Evolutionary conservation across 2,888 invertebrate genomes (phyloP).

Genomic region (Parapristionchus giblindavisi): DNA sequence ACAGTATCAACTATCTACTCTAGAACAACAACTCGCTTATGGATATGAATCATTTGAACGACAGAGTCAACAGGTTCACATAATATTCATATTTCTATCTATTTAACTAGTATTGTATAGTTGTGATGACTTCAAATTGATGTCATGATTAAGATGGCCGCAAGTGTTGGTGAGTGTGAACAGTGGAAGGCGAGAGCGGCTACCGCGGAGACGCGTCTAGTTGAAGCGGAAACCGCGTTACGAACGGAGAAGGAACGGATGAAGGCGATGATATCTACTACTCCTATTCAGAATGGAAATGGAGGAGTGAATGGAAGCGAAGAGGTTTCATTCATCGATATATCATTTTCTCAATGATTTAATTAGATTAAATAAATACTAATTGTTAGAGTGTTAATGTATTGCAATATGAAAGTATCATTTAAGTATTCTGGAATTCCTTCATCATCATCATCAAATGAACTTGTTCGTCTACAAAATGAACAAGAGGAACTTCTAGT

Average conservation of each 20-base stretch:
- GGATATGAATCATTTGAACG: conserved; percentile 68
- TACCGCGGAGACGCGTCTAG: conserved; percentile 36
- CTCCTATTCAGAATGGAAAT: background rate
- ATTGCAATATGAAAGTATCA: too few relatives aligned
- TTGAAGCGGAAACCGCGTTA: conserved; percentile 35
- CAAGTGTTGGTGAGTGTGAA: background rate
- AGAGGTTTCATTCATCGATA: background rate
- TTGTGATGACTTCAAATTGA: background rate
- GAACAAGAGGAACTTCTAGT: conserved; percentile 93
- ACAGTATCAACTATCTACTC: conserved; percentile 54
- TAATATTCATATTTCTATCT: background rate
- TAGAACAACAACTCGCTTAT: conserved; percentile 64
- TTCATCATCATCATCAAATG: background rate
- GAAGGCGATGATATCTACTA: background rate
- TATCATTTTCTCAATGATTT: background rate
- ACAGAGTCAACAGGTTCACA: conserved; percentile 64
- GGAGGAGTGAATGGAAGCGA: background rate
- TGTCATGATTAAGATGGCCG: conserved; percentile 8
- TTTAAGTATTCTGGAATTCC: background rate
- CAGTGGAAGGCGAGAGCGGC: conserved; percentile 25
- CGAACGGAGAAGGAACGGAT: conserved; percentile 4
- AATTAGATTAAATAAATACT: background rate
- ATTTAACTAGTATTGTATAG: background rate
- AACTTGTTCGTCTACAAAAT: conserved; percentile 75
- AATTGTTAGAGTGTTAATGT: too few relatives aligned